Conservation (phyloP, 2,888 invertebrate species). For the Epinotia ramella region DNA sequence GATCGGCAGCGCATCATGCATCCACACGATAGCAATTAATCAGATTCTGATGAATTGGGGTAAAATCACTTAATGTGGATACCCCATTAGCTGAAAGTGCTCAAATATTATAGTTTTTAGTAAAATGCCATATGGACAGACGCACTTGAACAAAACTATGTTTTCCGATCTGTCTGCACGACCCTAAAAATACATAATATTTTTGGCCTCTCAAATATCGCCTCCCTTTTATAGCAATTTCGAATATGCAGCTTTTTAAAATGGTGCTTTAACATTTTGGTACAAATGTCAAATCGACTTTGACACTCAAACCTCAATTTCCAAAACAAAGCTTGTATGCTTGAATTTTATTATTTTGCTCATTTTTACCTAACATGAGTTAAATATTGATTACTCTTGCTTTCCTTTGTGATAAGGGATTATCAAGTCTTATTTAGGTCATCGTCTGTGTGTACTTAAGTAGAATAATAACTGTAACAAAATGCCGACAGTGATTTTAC, state of each 20-base stretch:
- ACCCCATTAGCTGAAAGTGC: too few relatives aligned
- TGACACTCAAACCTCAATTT: not conserved
- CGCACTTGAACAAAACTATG: too few relatives aligned
- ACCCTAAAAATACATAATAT: too few relatives aligned
- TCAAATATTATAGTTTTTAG: too few relatives aligned
- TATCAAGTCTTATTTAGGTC: not conserved
- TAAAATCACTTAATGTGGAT: too few relatives aligned
- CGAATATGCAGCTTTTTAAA: not conserved
- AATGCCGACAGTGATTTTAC: conserved; percentile 77
- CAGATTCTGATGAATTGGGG: too few relatives aligned
- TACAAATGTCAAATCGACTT: not conserved
- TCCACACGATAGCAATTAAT: too few relatives aligned
- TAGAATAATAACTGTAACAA: conserved; percentile 46
- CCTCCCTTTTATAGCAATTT: too few relatives aligned
- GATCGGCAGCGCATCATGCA: too few relatives aligned
- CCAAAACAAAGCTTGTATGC: not conserved
- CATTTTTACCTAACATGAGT: not conserved
- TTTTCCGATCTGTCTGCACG: too few relatives aligned
- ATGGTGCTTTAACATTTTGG: not conserved
- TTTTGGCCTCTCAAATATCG: too few relatives aligned
- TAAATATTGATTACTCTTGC: not conserved
- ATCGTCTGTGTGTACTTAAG: not conserved
- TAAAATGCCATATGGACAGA: too few relatives aligned
- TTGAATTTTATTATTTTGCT: not conserved
- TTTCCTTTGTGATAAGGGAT: not conserved